phyloP scores from a whole-genome alignment of 2,113 vertebrate genomes.

The Chiloscyllium plagiosum region DNA sequence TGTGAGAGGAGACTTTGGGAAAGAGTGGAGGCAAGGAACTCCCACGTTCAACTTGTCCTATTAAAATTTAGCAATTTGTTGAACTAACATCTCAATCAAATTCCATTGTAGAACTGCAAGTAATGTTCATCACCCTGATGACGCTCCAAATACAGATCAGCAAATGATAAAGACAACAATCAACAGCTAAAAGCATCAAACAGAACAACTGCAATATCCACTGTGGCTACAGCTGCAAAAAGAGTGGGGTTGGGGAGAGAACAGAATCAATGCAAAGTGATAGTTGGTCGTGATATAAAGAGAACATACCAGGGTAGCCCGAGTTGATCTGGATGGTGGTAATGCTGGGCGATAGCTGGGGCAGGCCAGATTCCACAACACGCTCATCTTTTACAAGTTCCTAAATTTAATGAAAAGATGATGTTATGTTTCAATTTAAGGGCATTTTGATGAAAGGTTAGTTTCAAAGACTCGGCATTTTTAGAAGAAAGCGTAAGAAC shows the following conservation, averaged over 20 bases:
- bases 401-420: slow-evolving; percentile 51
- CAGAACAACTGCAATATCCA: not conserved
- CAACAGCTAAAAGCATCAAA: not conserved
- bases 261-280: not conserved
- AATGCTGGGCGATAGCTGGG: slow-evolving; percentile 78
- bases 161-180: not conserved
- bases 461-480: not conserved
- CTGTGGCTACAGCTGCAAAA: slow-evolving; percentile 8
- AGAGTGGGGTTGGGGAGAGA: too few relatives aligned
- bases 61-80: not conserved
- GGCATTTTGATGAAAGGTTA: not conserved
- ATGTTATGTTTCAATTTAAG: not conserved
- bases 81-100: not conserved
- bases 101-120: not conserved
- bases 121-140: not conserved
- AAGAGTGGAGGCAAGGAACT: not conserved
- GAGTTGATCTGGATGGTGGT: slow-evolving; percentile 74
- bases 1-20: not conserved
- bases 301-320: slow-evolving; percentile 69
- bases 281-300: slow-evolving; percentile 16
- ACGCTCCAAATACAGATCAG: not conserved
- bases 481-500: not conserved
- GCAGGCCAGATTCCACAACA: slow-evolving; percentile 65
- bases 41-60: not conserved
- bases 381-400: slow-evolving; percentile 62